Base-by-base conservation (phyloP, 2,113 vertebrate genomes). In the Rhombomys opimus region DNA sequence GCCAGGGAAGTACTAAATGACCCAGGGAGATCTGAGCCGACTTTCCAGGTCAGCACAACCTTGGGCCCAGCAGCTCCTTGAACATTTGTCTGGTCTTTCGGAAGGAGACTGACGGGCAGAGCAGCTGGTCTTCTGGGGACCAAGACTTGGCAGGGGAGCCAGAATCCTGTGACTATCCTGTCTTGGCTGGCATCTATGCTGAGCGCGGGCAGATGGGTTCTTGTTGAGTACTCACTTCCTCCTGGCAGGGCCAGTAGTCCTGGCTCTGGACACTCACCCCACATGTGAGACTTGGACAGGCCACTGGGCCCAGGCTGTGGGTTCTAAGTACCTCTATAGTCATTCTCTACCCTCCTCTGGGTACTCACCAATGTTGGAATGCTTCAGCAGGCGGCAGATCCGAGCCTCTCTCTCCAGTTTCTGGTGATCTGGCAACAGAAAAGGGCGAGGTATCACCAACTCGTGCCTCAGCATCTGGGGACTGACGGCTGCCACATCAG, bases 361-460 rank as follows among this genome's bases (percentile, higher is more conserved):
- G 3, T 1, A 20, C 99, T 99, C 98, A 99, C 99, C 99, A 0
- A 99, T 99, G 98, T 99, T 99, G 96, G 99, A 98, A 93, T 99
- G 99, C 96, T 99, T 99, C 95, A 99, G 98, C 86, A 99, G 98
- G 93, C 99, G 99, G 98, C 99, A 99, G 98, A 99, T 99, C 3
- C 99, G 98, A 2, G 99, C 99, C 97, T 99, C 99, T 41, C 99
- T 98, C 98, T 99, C 99, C 98, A 99, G 98, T 90, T 99, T 99
- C 99, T 99, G 99, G 97, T 99, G 99, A 98, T 99, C 99, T 99
- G 97, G 50, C 96, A 75, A 93, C 52, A 97, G 87, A 96, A 89
- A 94, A 75, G 77, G 50, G 85, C 76, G 75, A 1, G 22, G 59
- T 0, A 23, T 97, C 72, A 98, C 77, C 46, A 46, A 46, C 20